A percentile compares a stretch with the other conserved stretches of the same genome.
phyloP scores from a whole-genome alignment of 2,888 invertebrate species.

The Lamellibrachia satsuma region DNA sequence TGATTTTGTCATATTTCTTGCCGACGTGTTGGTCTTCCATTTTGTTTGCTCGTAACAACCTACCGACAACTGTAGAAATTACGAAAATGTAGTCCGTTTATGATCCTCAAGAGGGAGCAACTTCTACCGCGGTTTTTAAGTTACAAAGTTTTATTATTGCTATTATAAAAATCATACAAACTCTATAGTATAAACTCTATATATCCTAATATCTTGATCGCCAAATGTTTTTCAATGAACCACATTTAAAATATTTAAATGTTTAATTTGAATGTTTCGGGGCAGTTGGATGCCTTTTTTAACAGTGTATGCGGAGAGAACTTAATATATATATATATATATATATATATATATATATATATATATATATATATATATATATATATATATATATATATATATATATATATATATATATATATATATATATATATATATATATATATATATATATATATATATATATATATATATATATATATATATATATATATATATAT shows the following conservation, averaged over 20 bases:
- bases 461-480: not conserved
- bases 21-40: conserved; percentile 20
- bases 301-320: too few relatives aligned
- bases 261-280: too few relatives aligned
- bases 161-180: too few relatives aligned
- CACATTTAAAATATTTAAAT: too few relatives aligned
- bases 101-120: not conserved
- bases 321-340: not conserved
- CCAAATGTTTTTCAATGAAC: too few relatives aligned
- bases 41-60: not conserved
- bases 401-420: not conserved
- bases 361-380: conserved; percentile 8
- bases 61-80: not conserved
- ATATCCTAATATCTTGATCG: too few relatives aligned
- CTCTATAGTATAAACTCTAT: too few relatives aligned
- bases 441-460: not conserved
- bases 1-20: not conserved
- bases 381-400: not conserved
- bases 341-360: conserved; percentile 22
- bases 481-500: not conserved
- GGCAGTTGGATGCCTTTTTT: too few relatives aligned
- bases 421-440: not conserved
- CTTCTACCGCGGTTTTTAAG: not conserved
- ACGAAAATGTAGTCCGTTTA: not conserved
- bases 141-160: too few relatives aligned